These are phyloP conservation scores for Elegia similella DNA, from an alignment of 2,888 invertebrate species.

Conservation along the genomic window DNA sequence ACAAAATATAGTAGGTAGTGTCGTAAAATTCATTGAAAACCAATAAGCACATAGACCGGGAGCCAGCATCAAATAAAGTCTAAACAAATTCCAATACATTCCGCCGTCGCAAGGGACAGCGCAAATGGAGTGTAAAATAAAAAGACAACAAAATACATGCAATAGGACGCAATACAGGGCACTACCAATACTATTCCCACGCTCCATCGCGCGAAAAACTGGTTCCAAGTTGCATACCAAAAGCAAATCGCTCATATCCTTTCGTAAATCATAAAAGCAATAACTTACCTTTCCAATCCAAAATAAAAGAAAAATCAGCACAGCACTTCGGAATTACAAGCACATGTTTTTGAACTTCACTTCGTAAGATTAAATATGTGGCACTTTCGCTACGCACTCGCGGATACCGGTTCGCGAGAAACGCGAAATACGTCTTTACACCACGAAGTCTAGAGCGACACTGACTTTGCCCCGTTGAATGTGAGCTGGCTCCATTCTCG, in stretches of 20 bases:
- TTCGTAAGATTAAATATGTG: constrained; percentile 56
- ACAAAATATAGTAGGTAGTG: neutral
- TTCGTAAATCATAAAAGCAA: constrained; percentile 49
- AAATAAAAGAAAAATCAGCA: constrained; percentile 38
- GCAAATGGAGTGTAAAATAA: neutral
- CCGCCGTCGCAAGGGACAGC: neutral
- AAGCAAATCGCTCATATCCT: constrained; percentile 67
- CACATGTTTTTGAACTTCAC: constrained; percentile 67
- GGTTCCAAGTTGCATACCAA: constrained; percentile 66
- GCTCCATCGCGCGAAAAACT: constrained; percentile 70
- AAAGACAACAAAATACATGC: constrained; percentile 33
- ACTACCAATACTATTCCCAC: constrained; percentile 70
- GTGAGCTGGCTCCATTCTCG: constrained; percentile 63
- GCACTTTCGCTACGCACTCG: constrained; percentile 41
- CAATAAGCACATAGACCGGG: neutral
- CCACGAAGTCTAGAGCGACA: constrained; percentile 41
- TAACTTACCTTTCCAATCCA: constrained; percentile 55
- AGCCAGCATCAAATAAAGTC: neutral
- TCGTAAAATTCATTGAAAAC: neutral
- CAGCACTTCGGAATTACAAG: constrained; percentile 47
- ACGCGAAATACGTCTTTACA: constrained; percentile 31
- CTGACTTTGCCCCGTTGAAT: constrained; percentile 53
- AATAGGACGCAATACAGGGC: constrained; percentile 42
- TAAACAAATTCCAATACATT: neutral
- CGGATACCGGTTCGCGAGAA: constrained; percentile 42